A percentile compares a stretch with the other conserved stretches of the same genome.
These are phyloP conservation scores for Otolemur crassicaudatus DNA, from an alignment of 2,797 vertebrate genomes.

Conservation along the genomic window DNA sequence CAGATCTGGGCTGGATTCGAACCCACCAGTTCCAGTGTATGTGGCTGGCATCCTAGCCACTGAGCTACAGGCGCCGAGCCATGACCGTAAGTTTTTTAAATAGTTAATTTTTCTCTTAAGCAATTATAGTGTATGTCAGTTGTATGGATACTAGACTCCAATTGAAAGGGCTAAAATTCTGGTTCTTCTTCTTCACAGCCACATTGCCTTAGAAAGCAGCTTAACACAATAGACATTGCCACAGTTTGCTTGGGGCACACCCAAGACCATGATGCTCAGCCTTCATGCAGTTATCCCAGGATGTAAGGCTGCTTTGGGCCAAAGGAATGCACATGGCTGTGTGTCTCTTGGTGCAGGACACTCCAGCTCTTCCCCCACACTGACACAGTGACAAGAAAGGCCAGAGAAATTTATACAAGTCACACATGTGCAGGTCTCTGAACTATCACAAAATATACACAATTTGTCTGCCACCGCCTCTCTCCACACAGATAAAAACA, in stretches of 20 bases:
- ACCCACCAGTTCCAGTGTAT: too few species aligned
- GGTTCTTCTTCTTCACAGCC: neutral
- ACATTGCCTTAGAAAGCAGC: neutral
- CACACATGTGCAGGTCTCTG: neutral
- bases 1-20: too few species aligned
- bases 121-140: neutral
- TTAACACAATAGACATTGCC: neutral
- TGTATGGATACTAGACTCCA: neutral
- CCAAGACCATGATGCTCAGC: neutral
- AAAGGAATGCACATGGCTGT: neutral
- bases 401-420: neutral
- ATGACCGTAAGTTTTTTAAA: neutral
- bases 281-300: neutral
- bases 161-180: neutral
- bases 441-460: neutral
- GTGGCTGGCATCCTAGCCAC: too few species aligned
- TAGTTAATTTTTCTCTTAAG: neutral
- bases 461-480: neutral
- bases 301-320: neutral
- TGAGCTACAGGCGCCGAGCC: too few species aligned
- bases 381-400: neutral
- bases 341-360: neutral
- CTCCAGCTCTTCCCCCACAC: neutral
- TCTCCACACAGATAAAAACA: neutral
- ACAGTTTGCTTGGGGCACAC: neutral